Base-by-base conservation (phyloP, 2,888 invertebrate genomes). In the Cataglyphis albicans region DNA sequence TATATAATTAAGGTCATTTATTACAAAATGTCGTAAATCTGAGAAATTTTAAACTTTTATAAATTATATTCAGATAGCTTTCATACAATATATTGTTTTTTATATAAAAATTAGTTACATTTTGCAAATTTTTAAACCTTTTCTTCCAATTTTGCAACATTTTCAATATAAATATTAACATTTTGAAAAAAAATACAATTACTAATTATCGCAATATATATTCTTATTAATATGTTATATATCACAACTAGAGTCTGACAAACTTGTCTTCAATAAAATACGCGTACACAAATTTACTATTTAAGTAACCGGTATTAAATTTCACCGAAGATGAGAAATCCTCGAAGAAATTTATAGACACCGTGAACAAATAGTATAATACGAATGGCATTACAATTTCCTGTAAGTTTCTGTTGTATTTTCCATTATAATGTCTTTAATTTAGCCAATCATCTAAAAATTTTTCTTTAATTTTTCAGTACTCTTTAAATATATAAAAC, bases 381-480 rank as follows among this genome's bases (percentile, higher is more conserved):
- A 93, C 84, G 76, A 84, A 92, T 3, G 91, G 91, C 67, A 92
- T 82, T 57, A 73, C 87, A 21, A 90, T 80, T 63, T 91, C 89
- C 38, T 90, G 88, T 29, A 92, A 85, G 21, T 65, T 86, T 55
- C 80, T 81, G 74, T 90, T 91, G 25, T 87, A 78, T 10, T 35
- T 57, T 59, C 89, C 90, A 10, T 84, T 68, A 10, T 68, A 10
- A 84, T 86, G n/a, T 89, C 90, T 64, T 89, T 90, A 38, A 90
- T 90, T 91, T 91, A 92, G n/a, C 92, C 92, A 61, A 88, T 87
- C 10, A 88, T 88, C 91, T 92, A 70, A 7, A 84, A 84, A 78
- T 59, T 59, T 67, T 78, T n/a, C 10, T 57, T 57, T 32, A 6
- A 44, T 32, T 67, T 57, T 32, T 1, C 3, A 32, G 41, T 21